A percentile compares a stretch with the other conserved stretches of the same genome.
Conservation (phyloP, 2,888 invertebrate genomes). For the Metacarcinus magister region DNA sequence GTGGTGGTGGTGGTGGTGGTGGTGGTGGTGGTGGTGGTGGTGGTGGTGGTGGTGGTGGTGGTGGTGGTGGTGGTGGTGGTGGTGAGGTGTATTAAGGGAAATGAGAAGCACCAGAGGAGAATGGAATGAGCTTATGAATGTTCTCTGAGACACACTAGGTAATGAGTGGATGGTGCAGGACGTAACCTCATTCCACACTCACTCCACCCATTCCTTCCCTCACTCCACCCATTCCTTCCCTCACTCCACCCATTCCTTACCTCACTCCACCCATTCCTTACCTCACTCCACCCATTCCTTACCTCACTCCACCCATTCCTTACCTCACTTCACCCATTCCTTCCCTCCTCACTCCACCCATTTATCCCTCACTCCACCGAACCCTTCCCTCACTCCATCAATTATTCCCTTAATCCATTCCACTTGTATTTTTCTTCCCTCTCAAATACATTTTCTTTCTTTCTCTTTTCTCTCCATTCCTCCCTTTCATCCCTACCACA, state of each 20-base stretch:
- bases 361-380: background rate
- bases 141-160: background rate
- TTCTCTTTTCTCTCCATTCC: no score
- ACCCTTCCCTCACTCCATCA: no score
- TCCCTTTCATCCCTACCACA: no score
- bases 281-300: no score
- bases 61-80: background rate
- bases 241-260: no score
- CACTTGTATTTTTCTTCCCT: background rate
- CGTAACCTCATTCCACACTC: background rate
- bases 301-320: background rate
- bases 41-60: background rate
- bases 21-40: background rate
- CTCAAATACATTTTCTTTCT: no score
- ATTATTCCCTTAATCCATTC: background rate
- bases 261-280: background rate
- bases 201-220: no score
- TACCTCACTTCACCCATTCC: background rate
- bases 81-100: background rate
- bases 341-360: background rate
- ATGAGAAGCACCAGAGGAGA: background rate
- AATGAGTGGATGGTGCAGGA: background rate
- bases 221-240: no score
- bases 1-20: no score
- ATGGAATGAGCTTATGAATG: slow-evolving; percentile 41